Conservation (phyloP, 2,797 vertebrate species). For the Cyclura pinguis region DNA sequence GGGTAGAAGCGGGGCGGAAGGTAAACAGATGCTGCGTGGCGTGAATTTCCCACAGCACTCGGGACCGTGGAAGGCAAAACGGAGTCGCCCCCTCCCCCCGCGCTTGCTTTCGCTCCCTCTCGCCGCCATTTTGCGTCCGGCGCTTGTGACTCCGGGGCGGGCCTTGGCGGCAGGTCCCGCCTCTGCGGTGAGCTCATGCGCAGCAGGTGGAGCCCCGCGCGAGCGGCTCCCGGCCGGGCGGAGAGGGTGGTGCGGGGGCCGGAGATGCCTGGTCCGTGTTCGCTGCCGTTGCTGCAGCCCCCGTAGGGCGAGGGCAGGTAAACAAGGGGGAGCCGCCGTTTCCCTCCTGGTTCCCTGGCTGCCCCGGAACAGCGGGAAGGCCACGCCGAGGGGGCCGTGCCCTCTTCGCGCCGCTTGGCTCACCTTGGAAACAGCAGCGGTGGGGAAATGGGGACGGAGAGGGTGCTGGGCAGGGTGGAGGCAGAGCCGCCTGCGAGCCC, state of each 20-base stretch:
- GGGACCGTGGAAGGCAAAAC: too few relatives aligned
- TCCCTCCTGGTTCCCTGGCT: too few relatives aligned
- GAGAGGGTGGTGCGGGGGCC: background rate
- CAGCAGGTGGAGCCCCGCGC: background rate
- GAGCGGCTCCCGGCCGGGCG: background rate
- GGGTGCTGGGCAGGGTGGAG: background rate
- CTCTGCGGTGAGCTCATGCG: slow-evolving; percentile 18
- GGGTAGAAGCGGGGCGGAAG: too few relatives aligned
- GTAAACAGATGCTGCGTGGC: background rate
- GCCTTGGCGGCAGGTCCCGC: background rate
- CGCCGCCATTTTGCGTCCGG: slow-evolving; percentile 60
- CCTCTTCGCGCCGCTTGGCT: too few relatives aligned
- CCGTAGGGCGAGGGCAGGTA: slow-evolving; percentile 14
- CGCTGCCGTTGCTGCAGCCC: background rate
- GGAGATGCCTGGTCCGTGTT: background rate
- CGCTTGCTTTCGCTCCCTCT: too few relatives aligned
- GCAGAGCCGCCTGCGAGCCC: too few relatives aligned
- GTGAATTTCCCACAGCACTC: background rate
- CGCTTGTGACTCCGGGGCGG: background rate
- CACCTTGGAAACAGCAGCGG: background rate
- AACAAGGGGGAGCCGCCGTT: background rate
- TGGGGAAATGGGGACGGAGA: background rate
- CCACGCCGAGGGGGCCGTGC: too few relatives aligned
- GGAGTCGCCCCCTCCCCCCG: too few relatives aligned
- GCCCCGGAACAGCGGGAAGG: background rate